Evolutionary conservation across 2,888 invertebrate genomes (phyloP).

Genomic region (Phengaris arion): DNA sequence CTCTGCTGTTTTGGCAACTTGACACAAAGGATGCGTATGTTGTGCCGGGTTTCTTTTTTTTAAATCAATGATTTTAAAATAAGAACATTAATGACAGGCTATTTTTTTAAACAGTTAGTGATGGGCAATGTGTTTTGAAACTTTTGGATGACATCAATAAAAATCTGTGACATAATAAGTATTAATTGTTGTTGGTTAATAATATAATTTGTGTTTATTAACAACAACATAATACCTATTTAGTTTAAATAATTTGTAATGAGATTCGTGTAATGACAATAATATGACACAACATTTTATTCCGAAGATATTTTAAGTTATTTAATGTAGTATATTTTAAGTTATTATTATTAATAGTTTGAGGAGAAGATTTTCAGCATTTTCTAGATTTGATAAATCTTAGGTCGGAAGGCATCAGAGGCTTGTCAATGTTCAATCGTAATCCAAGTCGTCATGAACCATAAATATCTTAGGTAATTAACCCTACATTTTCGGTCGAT

Average conservation of each 20-base stretch:
- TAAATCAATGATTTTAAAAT: slow-evolving; percentile 17
- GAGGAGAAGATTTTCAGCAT: too few relatives aligned
- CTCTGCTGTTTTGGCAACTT: too few relatives aligned
- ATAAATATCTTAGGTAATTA: slow-evolving; percentile 56
- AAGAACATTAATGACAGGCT: slow-evolving; percentile 3
- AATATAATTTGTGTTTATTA: too few relatives aligned
- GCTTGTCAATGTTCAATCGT: not conserved
- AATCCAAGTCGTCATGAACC: slow-evolving; percentile 33
- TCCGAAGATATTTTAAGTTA: too few relatives aligned
- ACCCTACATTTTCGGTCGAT: slow-evolving; percentile 65
- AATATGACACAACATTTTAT: too few relatives aligned
- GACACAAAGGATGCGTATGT: too few relatives aligned
- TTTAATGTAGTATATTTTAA: too few relatives aligned
- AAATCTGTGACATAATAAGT: not conserved
- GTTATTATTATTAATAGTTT: too few relatives aligned
- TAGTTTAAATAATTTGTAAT: too few relatives aligned
- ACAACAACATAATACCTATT: too few relatives aligned
- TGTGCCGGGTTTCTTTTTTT: slow-evolving; percentile 49
- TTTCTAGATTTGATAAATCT: not conserved
- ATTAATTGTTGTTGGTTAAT: not conserved
- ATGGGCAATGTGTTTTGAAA: not conserved
- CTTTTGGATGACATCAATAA: not conserved
- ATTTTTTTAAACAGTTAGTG: slow-evolving; percentile 13
- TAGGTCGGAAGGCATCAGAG: not conserved
- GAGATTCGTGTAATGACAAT: too few relatives aligned